Percentiles rank a stretch among this genome's conserved stretches.
phyloP scores from a whole-genome alignment of 2,797 vertebrate genomes.

The Acipenser ruthenus region DNA sequence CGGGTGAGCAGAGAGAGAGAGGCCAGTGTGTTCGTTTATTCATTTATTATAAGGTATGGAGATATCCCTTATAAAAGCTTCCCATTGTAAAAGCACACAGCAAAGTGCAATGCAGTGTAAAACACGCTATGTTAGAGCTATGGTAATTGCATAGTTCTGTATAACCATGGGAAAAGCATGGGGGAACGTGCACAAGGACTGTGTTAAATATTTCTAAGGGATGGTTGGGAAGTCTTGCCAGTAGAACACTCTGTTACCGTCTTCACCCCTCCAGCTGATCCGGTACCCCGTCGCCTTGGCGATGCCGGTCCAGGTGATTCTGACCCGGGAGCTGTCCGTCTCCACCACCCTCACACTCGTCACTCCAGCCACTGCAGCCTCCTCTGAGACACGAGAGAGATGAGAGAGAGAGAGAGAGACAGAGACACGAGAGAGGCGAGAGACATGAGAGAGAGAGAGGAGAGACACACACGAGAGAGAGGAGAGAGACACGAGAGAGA shows the following conservation, averaged over 20 bases:
- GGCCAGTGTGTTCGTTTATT: no score
- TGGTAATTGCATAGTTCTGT: no score
- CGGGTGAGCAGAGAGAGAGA: not conserved
- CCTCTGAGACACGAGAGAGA: not conserved
- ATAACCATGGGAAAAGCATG: no score
- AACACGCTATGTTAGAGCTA: no score
- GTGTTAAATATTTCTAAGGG: no score
- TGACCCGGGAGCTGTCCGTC: not conserved
- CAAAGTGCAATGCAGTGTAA: no score
- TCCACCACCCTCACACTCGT: slow-evolving; percentile 7
- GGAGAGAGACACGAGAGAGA: not conserved
- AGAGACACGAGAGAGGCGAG: not conserved
- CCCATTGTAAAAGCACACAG: no score
- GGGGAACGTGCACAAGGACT: no score
- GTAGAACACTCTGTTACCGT: not conserved
- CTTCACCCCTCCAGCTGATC: slow-evolving; percentile 8
- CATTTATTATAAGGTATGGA: no score
- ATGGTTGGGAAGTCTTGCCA: no score
- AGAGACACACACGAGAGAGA: no score
- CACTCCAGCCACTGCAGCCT: not conserved
- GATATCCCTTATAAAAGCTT: no score
- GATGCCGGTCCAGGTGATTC: slow-evolving; percentile 3
- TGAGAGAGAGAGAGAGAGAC: not conserved
- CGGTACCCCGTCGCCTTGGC: not conserved
- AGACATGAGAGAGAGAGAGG: not conserved